A percentile compares a stretch with the other conserved stretches of the same genome.
Evolutionary conservation across 2,797 vertebrate genomes (phyloP).

Genomic region (Thunnus albacares): DNA sequence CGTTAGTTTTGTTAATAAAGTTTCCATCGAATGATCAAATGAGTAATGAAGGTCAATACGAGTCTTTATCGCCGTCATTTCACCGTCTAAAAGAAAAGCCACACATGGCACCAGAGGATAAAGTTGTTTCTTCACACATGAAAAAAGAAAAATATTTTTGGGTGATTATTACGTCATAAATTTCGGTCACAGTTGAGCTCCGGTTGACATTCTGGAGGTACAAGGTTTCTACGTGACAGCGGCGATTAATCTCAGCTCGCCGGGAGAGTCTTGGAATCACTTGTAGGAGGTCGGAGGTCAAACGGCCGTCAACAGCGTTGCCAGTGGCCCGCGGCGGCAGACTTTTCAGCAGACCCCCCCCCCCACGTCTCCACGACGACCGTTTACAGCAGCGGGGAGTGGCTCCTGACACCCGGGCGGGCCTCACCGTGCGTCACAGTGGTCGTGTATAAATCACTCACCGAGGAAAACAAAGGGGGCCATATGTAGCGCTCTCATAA

Average conservation of each 20-base stretch:
- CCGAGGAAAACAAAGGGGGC: conserved; percentile 70
- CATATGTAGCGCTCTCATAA: conserved; percentile 37
- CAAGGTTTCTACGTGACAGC: conserved; percentile 27
- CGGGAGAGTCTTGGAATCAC: conserved; percentile 22
- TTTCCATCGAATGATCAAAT: too few species aligned
- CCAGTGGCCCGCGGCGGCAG: conserved; percentile 44
- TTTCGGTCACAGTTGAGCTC: neutral
- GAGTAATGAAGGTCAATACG: too few species aligned
- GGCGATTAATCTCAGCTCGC: conserved; percentile 57
- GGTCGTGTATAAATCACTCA: conserved; percentile 77
- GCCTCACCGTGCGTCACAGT: conserved; percentile 25
- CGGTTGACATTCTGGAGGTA: neutral
- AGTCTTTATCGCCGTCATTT: too few species aligned
- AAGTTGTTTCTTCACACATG: neutral
- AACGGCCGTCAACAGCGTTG: conserved; percentile 53
- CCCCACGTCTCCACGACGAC: conserved; percentile 66
- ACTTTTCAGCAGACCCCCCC: conserved; percentile 61
- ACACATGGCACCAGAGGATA: neutral
- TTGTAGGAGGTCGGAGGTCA: conserved; percentile 71
- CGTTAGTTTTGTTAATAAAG: too few species aligned
- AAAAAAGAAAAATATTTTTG: neutral
- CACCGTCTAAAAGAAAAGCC: neutral
- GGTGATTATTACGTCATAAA: neutral
- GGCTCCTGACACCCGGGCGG: conserved; percentile 79
- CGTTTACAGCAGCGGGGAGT: conserved; percentile 84